Evolutionary conservation across 1,140 invertebrate genomes (phyloP).

Genomic region (Drosophila eugracilis): DNA sequence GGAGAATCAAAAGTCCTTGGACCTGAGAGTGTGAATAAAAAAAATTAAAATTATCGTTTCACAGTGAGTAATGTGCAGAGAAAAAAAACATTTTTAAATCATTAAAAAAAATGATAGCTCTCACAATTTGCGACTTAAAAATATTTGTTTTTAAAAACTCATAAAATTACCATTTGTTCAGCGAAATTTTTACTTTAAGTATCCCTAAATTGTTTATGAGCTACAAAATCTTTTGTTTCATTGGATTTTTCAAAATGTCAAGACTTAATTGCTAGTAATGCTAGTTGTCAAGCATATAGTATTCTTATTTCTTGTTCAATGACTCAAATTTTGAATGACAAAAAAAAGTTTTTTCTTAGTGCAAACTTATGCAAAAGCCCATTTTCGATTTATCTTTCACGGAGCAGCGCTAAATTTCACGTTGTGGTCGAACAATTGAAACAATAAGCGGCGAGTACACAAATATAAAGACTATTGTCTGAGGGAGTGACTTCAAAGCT

Average conservation of each 20-base stretch:
- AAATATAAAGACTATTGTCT: conserved; percentile 31
- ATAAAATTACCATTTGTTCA: conserved; percentile 5
- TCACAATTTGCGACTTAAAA: neutral
- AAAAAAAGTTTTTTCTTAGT: neutral
- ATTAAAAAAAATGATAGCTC: neutral
- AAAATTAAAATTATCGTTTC: no score
- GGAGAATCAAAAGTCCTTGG: conserved; percentile 1
- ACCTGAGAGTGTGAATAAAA: neutral
- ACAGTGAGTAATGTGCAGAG: neutral
- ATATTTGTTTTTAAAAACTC: neutral
- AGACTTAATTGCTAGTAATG: neutral
- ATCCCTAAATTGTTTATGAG: neutral
- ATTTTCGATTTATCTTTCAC: conserved; percentile 21
- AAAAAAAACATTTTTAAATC: neutral
- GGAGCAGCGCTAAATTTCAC: conserved; percentile 5
- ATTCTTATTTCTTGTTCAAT: no score
- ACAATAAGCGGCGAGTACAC: conserved; percentile 11
- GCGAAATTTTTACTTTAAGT: neutral
- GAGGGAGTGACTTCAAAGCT: conserved; percentile 38
- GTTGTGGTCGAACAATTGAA: conserved; percentile 21
- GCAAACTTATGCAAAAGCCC: neutral
- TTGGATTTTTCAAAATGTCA: neutral
- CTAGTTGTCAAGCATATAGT: neutral
- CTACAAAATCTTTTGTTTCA: neutral
- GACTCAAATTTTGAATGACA: no score